phyloP scores from a whole-genome alignment of 2,113 vertebrate genomes.

The Sigmodon hispidus region DNA sequence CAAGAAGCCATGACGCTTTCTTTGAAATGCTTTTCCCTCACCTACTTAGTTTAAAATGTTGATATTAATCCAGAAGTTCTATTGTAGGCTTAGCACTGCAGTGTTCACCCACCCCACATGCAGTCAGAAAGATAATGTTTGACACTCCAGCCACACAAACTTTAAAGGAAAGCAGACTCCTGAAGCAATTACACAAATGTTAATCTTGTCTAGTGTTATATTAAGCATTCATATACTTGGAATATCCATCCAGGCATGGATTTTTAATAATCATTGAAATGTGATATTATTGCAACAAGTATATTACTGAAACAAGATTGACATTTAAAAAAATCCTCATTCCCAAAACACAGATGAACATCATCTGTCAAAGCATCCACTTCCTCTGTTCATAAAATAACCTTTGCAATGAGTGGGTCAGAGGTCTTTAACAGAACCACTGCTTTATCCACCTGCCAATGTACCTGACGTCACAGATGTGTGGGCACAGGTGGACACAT shows the following conservation, averaged over 20 bases:
- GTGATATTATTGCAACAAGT: background rate
- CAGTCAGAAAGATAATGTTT: background rate
- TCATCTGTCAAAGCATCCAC: constrained; percentile 4
- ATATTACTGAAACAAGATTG: background rate
- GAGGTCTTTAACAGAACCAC: background rate
- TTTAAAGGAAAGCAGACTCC: background rate
- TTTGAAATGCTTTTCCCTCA: constrained; percentile 60
- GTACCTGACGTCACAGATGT: background rate
- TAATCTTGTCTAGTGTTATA: constrained; percentile 4
- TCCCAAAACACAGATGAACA: background rate
- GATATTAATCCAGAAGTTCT: constrained; percentile 60
- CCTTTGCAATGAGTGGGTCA: background rate
- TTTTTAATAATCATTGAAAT: constrained; percentile 49
- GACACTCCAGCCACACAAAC: background rate
- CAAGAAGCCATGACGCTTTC: constrained; percentile 47
- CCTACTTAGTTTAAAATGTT: constrained; percentile 71
- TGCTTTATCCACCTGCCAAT: background rate
- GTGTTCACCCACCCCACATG: background rate
- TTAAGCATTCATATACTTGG: background rate
- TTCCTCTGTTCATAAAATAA: background rate
- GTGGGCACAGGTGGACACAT: background rate
- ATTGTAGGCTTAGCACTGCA: background rate
- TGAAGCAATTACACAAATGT: background rate
- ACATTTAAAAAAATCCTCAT: background rate
- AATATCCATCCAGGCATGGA: constrained; percentile 47